Conservation (phyloP, 2,888 invertebrate genomes). For the Drosophila kanekoi region DNA sequence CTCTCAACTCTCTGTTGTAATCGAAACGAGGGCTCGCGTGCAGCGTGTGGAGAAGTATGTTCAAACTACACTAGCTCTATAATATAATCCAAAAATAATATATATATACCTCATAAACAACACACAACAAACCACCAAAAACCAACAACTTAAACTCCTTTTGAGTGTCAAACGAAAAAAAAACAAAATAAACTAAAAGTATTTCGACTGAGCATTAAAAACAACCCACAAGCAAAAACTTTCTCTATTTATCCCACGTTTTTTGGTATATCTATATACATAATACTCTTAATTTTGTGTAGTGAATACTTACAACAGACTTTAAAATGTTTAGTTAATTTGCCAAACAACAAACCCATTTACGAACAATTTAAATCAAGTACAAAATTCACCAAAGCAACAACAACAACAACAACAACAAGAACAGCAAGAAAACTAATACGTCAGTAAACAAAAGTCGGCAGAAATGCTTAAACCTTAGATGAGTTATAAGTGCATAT, state of each 20-base stretch:
- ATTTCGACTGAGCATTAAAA: slow-evolving; percentile 20
- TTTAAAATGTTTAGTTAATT: slow-evolving; percentile 48
- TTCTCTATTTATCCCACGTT: slow-evolving; percentile 40
- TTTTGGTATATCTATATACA: slow-evolving; percentile 22
- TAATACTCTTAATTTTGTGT: slow-evolving; percentile 58
- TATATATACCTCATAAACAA: slow-evolving; percentile 43
- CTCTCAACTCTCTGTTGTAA: slow-evolving; percentile 61
- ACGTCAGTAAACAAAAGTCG: slow-evolving; percentile 21
- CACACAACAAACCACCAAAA: slow-evolving; percentile 36
- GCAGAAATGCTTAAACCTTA: slow-evolving; percentile 30
- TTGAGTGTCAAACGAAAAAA: slow-evolving; percentile 45
- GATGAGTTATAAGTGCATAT: slow-evolving; percentile 36
- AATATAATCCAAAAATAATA: slow-evolving; percentile 41
- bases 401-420: slow-evolving; percentile 26
- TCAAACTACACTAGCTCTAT: slow-evolving; percentile 69
- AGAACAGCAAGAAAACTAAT: background rate
- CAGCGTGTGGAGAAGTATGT: slow-evolving; percentile 81
- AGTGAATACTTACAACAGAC: slow-evolving; percentile 39
- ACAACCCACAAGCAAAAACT: slow-evolving; percentile 10
- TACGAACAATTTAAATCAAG: slow-evolving; percentile 27
- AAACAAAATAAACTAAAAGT: slow-evolving; percentile 34
- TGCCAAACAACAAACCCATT: slow-evolving; percentile 38
- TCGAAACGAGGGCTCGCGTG: slow-evolving; percentile 76
- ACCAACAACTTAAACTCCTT: slow-evolving; percentile 37
- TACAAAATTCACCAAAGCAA: slow-evolving; percentile 22